Evolutionary conservation across 2,113 vertebrate genomes (phyloP).

Genomic region (Halichoerus grypus): DNA sequence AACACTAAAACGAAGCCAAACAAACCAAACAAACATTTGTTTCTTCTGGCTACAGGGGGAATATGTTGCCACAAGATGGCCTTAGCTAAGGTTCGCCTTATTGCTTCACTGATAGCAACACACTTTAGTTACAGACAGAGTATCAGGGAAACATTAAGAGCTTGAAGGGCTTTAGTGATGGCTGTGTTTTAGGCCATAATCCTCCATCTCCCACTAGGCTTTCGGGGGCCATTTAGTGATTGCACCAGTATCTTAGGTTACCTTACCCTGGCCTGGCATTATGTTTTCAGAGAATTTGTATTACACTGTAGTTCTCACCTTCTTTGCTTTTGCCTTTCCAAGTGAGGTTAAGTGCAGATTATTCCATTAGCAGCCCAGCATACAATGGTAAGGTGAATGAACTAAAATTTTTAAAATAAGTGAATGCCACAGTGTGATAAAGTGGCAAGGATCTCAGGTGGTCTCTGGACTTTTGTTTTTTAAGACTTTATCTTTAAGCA

Average conservation of each 20-base stretch:
- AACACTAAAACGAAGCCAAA: constrained; percentile 21
- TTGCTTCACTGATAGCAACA: neutral
- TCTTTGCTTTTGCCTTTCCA: constrained; percentile 52
- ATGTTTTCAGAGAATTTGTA: constrained; percentile 28
- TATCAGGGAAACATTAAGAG: neutral
- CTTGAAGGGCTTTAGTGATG: neutral
- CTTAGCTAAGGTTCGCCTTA: neutral
- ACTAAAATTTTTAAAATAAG: constrained; percentile 39
- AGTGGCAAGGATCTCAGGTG: neutral
- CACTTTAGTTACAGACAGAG: neutral
- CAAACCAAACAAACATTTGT: neutral
- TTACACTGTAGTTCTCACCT: neutral
- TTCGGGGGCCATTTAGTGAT: neutral
- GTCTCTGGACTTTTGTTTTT: neutral
- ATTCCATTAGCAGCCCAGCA: neutral
- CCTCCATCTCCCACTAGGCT: neutral
- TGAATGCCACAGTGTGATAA: neutral
- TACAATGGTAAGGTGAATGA: constrained; percentile 32
- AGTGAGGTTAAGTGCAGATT: neutral
- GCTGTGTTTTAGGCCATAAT: neutral
- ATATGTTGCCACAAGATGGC: neutral
- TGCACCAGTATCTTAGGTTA: neutral
- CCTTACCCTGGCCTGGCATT: neutral
- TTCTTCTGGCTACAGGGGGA: neutral
- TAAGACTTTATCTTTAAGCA: constrained; percentile 11